Base-by-base conservation (phyloP, 2,888 invertebrate species). In the Leptopilina drosophilae region DNA sequence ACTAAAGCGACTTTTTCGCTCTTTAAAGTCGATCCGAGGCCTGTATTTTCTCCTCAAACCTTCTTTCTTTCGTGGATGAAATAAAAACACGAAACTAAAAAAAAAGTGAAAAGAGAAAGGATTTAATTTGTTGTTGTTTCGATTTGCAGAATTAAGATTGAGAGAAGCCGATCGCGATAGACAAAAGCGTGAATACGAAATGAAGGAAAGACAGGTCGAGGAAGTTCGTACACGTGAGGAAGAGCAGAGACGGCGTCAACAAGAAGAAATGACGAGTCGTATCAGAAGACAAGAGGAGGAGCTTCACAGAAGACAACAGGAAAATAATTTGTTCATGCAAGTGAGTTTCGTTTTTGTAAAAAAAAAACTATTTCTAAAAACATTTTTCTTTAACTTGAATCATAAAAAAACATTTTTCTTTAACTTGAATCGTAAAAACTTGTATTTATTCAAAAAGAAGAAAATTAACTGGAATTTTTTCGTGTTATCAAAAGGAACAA, bases 301-400 rank as follows among this genome's bases (percentile, higher is more conserved):
- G 91, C 93, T 97, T 90, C 94, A 96, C 77, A 94, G 97, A 84
- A 93, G 97, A 20, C 97, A 97, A 90, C 96, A 97, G 92, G 97
- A 97, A 92, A 97, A 97, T 92, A 96, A 95, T 85, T 93, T 97
- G 82, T 97, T 97, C 87, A 96, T 97, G 94, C 97, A 97, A 94
- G 96, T 95, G 82, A 59, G 56, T 73, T 26, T 9, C 7, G 15
- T 62, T 15, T 62, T 42, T 42, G 8, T 7, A 42, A 42, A 62
- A 3, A 62, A 62, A n/a, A 62, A 62, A 3, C 3, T 2, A 33
- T n/a, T n/a, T n/a, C 1, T 2, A 33, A 33, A 33, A 33, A 33
- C 0, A 33, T 33, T 1, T 33, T 33, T 33, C 5, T 33, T 33
- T 33, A 20, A 33, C 33, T 3, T 33, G 33, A 33, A 33, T 5